These are phyloP conservation scores for Ceyx margarethae DNA, from an alignment of 2,113 vertebrate species.

Conservation along the genomic window DNA sequence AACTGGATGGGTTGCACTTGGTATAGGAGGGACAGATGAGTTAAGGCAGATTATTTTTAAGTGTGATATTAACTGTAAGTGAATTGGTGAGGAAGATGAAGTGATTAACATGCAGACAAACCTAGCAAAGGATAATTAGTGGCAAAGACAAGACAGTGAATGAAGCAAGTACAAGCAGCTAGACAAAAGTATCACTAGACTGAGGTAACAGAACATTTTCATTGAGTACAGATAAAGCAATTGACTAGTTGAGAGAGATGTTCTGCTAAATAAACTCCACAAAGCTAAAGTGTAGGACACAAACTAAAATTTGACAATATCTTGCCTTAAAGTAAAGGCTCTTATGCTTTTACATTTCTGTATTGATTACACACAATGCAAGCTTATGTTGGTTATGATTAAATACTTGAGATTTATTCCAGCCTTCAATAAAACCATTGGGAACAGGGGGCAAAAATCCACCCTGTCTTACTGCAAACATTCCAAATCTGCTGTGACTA, in stretches of 20 bases:
- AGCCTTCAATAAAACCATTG: not conserved
- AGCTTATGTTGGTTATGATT: not conserved
- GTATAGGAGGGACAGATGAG: not conserved
- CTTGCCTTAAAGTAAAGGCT: not conserved
- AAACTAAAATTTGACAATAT: not conserved
- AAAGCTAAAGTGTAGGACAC: not conserved
- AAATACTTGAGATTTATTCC: not conserved
- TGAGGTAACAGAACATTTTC: not conserved
- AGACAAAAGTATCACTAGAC: not conserved
- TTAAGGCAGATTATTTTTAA: conserved; percentile 2
- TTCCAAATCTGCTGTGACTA: not conserved
- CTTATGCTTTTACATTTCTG: not conserved
- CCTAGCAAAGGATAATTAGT: not conserved
- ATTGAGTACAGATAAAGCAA: not conserved
- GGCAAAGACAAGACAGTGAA: not conserved
- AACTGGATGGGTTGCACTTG: not conserved
- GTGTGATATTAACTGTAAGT: not conserved
- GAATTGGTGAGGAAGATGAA: not conserved
- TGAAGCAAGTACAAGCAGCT: not conserved
- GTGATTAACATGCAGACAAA: not conserved
- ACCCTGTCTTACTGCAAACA: not conserved
- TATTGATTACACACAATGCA: not conserved
- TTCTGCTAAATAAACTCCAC: not conserved
- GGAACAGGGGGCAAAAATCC: not conserved
- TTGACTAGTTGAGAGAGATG: not conserved